These are phyloP conservation scores for Polydrusus pterygomalis DNA, from an alignment of 2,888 invertebrate genomes.

Conservation along the genomic window DNA sequence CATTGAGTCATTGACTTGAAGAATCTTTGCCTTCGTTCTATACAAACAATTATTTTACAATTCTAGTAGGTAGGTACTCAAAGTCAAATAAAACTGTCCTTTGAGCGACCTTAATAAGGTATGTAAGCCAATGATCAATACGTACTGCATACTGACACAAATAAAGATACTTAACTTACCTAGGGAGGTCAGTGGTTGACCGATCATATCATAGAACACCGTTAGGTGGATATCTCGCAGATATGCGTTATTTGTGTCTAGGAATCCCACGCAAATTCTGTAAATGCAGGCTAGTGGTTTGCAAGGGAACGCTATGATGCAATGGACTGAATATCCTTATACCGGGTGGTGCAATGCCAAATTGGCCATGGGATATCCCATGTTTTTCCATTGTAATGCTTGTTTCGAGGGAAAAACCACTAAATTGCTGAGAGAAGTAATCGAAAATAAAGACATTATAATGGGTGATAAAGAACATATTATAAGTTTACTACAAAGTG, in stretches of 20 bases:
- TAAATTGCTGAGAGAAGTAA: no score
- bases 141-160: slow-evolving; percentile 9
- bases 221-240: slow-evolving; percentile 48
- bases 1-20: no score
- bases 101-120: neutral
- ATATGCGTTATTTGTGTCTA: slow-evolving; percentile 48
- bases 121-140: neutral
- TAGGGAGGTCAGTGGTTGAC: slow-evolving; percentile 51
- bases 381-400: no score
- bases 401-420: no score
- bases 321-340: slow-evolving; percentile 31
- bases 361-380: no score
- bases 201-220: slow-evolving; percentile 47
- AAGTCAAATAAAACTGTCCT: neutral
- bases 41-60: no score
- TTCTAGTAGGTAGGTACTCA: no score
- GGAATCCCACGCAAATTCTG: slow-evolving; percentile 44
- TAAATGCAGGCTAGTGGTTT: slow-evolving; percentile 33
- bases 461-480: no score
- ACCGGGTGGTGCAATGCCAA: no score
- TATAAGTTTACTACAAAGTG: no score
- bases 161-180: slow-evolving; percentile 41
- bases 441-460: no score
- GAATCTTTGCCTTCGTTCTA: no score
- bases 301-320: slow-evolving; percentile 38